Conservation (phyloP, 2,888 invertebrate species). For the Pachydiplax longipennis region DNA sequence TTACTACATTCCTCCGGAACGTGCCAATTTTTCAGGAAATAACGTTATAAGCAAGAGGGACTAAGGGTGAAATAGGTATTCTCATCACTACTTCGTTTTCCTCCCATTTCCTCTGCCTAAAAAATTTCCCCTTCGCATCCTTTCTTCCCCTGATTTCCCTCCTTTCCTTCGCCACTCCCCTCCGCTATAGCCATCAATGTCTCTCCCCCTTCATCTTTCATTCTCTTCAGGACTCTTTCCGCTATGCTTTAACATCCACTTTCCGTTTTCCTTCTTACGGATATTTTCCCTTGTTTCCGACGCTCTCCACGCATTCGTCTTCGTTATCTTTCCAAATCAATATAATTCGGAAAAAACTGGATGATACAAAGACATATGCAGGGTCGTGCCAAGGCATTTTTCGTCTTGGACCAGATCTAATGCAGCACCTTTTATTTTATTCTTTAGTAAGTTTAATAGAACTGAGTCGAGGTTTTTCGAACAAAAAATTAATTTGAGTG, state of each 20-base stretch:
- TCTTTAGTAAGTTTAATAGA: not conserved
- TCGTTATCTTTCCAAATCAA: too few relatives aligned
- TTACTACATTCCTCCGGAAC: not conserved
- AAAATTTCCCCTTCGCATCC: not conserved
- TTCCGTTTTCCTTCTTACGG: not conserved
- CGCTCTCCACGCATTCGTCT: not conserved
- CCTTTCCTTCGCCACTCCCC: not conserved
- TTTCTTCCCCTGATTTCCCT: not conserved
- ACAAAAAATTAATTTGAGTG: too few relatives aligned
- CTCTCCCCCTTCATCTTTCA: not conserved
- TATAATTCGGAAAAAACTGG: too few relatives aligned
- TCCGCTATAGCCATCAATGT: not conserved
- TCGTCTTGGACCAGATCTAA: not conserved
- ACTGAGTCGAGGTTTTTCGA: not conserved
- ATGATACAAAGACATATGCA: too few relatives aligned
- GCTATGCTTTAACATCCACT: not conserved
- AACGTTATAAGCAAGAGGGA: too few relatives aligned
- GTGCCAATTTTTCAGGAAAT: too few relatives aligned
- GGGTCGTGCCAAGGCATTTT: not conserved
- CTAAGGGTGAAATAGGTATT: too few relatives aligned
- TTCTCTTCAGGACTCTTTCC: not conserved
- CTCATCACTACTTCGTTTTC: not conserved
- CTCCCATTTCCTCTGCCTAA: not conserved
- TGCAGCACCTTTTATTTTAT: not conserved
- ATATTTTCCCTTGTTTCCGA: not conserved